phyloP scores from a whole-genome alignment of 2,888 invertebrate genomes.

The Stenotaenia linearis region DNA sequence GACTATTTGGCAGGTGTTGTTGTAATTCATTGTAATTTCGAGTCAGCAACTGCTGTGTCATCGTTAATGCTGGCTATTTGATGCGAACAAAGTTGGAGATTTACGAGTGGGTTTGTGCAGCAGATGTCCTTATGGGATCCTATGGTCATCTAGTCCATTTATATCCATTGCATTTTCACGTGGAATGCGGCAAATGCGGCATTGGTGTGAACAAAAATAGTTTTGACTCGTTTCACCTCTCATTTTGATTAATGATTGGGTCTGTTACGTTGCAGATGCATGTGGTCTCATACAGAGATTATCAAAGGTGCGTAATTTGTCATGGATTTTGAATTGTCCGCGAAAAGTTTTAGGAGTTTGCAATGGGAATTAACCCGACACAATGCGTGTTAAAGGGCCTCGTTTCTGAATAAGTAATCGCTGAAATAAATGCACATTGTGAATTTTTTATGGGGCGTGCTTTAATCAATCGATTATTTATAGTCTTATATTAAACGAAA shows the following conservation, averaged over 20 bases:
- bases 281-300: slow-evolving; percentile 7
- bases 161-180: slow-evolving; percentile 21
- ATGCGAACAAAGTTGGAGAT: slow-evolving; percentile 16
- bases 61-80: slow-evolving; percentile 7
- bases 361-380: not conserved
- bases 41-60: not conserved
- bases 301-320: slow-evolving; percentile 17
- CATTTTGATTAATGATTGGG: slow-evolving; percentile 13
- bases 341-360: not conserved
- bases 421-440: not conserved
- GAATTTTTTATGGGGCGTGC: not conserved
- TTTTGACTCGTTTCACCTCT: slow-evolving; percentile 15
- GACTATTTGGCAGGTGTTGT: not conserved
- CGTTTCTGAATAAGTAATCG: not conserved
- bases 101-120: slow-evolving; percentile 6
- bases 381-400: not conserved
- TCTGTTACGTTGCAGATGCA: not conserved
- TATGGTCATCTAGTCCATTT: slow-evolving; percentile 6
- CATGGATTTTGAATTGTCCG: slow-evolving; percentile 10
- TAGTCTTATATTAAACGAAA: not conserved
- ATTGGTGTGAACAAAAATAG: not conserved
- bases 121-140: slow-evolving; percentile 22
- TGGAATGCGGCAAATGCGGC: slow-evolving; percentile 3
- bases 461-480: not conserved
- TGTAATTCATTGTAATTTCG: not conserved